These are phyloP conservation scores for Oreochromis aureus DNA, from an alignment of 2,113 vertebrate genomes.

Conservation along the genomic window DNA sequence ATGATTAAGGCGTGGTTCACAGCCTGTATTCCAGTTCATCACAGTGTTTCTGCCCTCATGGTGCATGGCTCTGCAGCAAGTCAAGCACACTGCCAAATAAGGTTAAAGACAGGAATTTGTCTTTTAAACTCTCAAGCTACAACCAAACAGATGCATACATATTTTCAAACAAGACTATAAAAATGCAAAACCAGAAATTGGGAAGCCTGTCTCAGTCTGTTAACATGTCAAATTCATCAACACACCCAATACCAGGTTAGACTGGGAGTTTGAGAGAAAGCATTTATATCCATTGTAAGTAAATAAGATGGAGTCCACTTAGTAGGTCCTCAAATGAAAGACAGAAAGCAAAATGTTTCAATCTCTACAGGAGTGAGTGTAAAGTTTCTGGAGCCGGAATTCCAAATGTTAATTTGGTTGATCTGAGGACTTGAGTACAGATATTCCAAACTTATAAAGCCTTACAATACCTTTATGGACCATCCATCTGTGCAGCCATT, in stretches of 20 bases:
- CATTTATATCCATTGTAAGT: not conserved
- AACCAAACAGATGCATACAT: not conserved
- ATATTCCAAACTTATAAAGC: not conserved
- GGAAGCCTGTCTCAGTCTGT: not conserved
- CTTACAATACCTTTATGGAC: not conserved
- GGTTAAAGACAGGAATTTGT: not conserved
- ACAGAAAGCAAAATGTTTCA: not conserved
- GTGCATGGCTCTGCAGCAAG: not conserved
- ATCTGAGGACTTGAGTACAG: not conserved
- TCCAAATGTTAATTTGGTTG: not conserved
- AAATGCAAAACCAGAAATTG: not conserved
- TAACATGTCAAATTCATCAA: not conserved
- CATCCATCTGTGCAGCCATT: not conserved
- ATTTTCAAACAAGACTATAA: not conserved
- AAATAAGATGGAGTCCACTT: not conserved
- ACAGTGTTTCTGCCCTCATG: not conserved
- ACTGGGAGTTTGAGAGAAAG: not conserved
- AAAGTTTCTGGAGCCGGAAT: accelerated
- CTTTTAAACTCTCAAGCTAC: not conserved
- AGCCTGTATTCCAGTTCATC: not conserved
- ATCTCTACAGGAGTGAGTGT: not conserved
- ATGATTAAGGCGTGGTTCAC: not conserved
- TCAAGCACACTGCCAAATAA: not conserved
- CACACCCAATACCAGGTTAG: not conserved
- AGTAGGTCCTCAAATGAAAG: not conserved